Evolutionary conservation across 2,888 invertebrate genomes (phyloP), one percentile per base, ranked within the genome.

Genomic region (Opisthograptis luteolata): DNA sequence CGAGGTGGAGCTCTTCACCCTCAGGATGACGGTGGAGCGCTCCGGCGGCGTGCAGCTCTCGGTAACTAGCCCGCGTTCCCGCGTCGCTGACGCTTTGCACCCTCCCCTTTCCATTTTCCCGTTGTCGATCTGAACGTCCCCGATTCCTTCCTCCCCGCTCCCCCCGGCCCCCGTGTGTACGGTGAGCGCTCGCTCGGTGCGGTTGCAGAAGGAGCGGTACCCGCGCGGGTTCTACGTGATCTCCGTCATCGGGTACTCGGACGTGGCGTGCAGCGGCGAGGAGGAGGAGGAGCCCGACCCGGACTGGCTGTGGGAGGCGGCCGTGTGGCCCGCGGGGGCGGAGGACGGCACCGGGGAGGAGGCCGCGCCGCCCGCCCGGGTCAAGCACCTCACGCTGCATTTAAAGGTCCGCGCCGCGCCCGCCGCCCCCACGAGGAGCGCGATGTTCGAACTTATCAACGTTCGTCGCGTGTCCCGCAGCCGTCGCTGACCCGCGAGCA

Each of bases 171-270:
- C n/a, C n/a, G n/a, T n/a, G n/a, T n/a, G n/a, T n/a, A n/a, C n/a
- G n/a, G n/a, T n/a, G n/a, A n/a, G n/a, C n/a, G n/a, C n/a, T n/a
- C n/a, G n/a, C n/a, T n/a, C n/a, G n/a, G n/a, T n/a, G n/a, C n/a
- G 8, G 28, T 62, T 47, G 12, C 71, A 86, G 85, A 76, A 79
- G 15, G 9, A 31, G 2, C 66, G 66, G 37, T 88, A 70, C 65
- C 87, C 87, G 39, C 62, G 40, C 25, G 88, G 88, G 4, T 87
- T 87, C 76, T 79, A 76, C 70, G 75, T 87, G 60, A 73, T 81
- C 55, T 54, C 63, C 27, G 45, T 79, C 52, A 77, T 83, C 65
- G 70, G 62, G 45, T 62, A 60, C 19, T 28, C 59, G 10, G 80
- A 81, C 59, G 51, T 6, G 51, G 58, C 60, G 52, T 87, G 89